Conservation (phyloP, 2,797 vertebrate species). For the Crenuchus spilurus region DNA sequence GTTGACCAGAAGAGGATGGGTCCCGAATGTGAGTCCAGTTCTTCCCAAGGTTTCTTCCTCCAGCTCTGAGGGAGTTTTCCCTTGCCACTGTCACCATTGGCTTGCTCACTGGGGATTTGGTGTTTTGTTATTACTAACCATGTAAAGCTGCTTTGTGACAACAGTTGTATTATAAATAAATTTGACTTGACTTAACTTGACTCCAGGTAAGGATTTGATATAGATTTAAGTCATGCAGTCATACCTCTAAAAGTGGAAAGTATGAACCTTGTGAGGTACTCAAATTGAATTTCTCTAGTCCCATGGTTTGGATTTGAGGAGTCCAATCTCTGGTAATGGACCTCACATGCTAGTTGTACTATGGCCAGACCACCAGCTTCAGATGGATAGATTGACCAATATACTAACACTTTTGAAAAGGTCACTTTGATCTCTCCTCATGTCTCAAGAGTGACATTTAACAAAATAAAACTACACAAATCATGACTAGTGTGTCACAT, state of each 20-base stretch:
- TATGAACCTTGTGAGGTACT: conserved; percentile 51
- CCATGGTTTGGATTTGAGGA: conserved; percentile 59
- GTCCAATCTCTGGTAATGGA: conserved; percentile 43
- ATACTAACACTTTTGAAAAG: background rate
- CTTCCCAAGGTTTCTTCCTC: too few relatives aligned
- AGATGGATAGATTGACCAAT: conserved; percentile 1
- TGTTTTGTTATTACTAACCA: too few relatives aligned
- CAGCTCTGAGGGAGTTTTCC: too few relatives aligned
- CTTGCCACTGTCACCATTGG: too few relatives aligned
- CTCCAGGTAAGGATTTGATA: conserved; percentile 24
- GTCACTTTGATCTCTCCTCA: background rate
- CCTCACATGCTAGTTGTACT: conserved; percentile 54
- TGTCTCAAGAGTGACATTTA: background rate
- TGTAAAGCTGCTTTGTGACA: too few relatives aligned
- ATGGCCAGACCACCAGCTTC: conserved; percentile 13
- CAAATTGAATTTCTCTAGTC: conserved; percentile 60
- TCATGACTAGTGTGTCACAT: background rate
- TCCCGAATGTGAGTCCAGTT: too few relatives aligned
- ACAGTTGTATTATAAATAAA: too few relatives aligned
- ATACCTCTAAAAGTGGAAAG: conserved; percentile 33
- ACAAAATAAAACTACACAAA: background rate
- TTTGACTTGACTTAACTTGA: too few relatives aligned
- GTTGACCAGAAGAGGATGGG: too few relatives aligned
- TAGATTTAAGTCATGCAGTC: conserved; percentile 9
- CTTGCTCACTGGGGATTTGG: too few relatives aligned